phyloP scores from a whole-genome alignment of 2,888 invertebrate genomes.

The Dasysyrphus albostriatus region DNA sequence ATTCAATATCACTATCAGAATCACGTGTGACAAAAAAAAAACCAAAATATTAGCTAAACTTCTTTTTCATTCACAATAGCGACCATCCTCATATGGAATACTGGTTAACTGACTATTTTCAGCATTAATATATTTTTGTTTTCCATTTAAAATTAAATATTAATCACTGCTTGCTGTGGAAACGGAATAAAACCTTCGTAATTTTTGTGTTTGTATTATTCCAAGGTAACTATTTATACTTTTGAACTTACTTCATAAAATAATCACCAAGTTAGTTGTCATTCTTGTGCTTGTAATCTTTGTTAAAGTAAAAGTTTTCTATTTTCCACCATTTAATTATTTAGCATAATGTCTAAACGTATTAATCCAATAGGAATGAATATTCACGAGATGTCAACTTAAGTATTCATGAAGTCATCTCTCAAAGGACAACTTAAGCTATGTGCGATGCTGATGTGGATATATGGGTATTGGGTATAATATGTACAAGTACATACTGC shows the following conservation, averaged over 20 bases:
- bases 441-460: slow-evolving; percentile 15
- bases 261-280: background rate
- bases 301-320: background rate
- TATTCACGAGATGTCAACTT: slow-evolving; percentile 73
- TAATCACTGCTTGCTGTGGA: no score
- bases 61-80: no score
- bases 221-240: background rate
- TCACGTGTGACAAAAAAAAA: no score
- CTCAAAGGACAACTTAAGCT: slow-evolving; percentile 58
- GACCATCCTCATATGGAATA: no score
- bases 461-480: background rate
- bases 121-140: no score
- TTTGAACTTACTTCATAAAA: background rate
- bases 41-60: no score
- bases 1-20: no score
- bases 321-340: slow-evolving; percentile 70
- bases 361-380: slow-evolving; percentile 70
- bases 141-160: no score
- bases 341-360: slow-evolving; percentile 66
- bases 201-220: background rate
- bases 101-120: no score
- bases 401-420: slow-evolving; percentile 69
- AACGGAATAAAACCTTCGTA: no score
- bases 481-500: background rate
- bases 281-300: background rate